phyloP scores from a whole-genome alignment of 2,113 vertebrate species.

The Fulmarus glacialis region DNA sequence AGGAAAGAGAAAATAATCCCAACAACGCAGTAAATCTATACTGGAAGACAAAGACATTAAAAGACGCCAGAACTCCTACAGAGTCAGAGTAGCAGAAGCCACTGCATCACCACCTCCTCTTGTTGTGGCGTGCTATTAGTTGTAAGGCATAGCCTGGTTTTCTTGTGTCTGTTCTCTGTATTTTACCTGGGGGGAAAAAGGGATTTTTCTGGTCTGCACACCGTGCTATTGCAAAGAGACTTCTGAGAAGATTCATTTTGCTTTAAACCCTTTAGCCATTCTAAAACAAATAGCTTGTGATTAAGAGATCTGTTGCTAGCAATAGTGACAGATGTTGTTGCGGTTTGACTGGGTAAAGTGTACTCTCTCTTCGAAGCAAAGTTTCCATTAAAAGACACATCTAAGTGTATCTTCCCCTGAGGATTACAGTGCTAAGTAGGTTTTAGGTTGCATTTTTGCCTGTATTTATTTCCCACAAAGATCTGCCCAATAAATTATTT shows the following conservation, averaged over 20 bases:
- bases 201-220: not conserved
- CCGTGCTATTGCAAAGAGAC: not conserved
- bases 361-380: slow-evolving; percentile 59
- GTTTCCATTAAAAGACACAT: slow-evolving; percentile 59
- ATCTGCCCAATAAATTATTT: slow-evolving; percentile 31
- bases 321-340: slow-evolving; percentile 56
- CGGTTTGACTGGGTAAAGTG: slow-evolving; percentile 30
- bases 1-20: not conserved
- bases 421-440: slow-evolving; percentile 50
- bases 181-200: not conserved
- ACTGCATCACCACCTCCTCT: not conserved
- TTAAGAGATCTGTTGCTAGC: slow-evolving; percentile 64
- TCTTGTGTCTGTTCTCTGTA: not conserved
- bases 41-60: slow-evolving; percentile 9
- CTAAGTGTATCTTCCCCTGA: slow-evolving; percentile 33
- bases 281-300: slow-evolving; percentile 56
- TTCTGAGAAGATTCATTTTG: slow-evolving; percentile 19
- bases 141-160: not conserved
- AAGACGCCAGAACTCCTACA: not conserved
- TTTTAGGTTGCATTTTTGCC: slow-evolving; percentile 44
- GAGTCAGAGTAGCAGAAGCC: not conserved
- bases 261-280: slow-evolving; percentile 53
- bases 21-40: slow-evolving; percentile 1
- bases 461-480: slow-evolving; percentile 37
- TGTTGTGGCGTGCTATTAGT: not conserved